Base-by-base conservation (phyloP, 2,113 vertebrate species). In the Phalacrocorax carbo region DNA sequence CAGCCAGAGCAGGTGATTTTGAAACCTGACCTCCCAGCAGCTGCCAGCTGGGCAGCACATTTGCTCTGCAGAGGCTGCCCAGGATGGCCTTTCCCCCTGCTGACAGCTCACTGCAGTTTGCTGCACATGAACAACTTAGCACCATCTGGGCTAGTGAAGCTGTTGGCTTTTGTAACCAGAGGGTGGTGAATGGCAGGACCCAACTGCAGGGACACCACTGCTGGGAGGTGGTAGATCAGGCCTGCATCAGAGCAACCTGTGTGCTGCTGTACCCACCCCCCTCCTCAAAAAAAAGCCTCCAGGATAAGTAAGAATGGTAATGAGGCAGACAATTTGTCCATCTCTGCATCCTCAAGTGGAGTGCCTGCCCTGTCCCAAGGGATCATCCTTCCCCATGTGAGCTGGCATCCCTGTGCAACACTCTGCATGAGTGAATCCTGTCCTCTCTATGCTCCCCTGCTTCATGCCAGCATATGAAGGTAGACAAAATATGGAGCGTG, bases 1-100 rank as follows among this genome's bases (percentile, higher is more conserved):
- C 94, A 95, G 91, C 44, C 68, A 73, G 79, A 97, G 90, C 98
- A 98, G 98, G 98, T 98, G 99, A 99, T 97, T 97, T 88, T 94
- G 99, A 98, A 99, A 99, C 96, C 83, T 19, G 96, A 99, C 98
- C 98, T 98, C 29, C 44, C 92, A 96, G 96, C 99, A 99, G 99
- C 99, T 99, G 99, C 98, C 93, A 86, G 62, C 38, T 40, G 88
- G 61, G 81, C 88, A 82, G 65, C 64, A 75, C 69, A 81, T 97
- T 96, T 96, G 55, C 89, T 95, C 84, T 13, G 15, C 86, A 78
- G 38, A 65, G 73, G 64, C 80, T 92, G 94, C 79, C 71, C 46
- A 25, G 70, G 70, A 79, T 95, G 96, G 96, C 95, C 97, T 97
- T 96, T 96, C 71, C 68, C 51, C 46, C 78, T 9, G 8, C 60